Conservation (phyloP, 2,113 vertebrate genomes). For the Aspidoscelis tigris region DNA sequence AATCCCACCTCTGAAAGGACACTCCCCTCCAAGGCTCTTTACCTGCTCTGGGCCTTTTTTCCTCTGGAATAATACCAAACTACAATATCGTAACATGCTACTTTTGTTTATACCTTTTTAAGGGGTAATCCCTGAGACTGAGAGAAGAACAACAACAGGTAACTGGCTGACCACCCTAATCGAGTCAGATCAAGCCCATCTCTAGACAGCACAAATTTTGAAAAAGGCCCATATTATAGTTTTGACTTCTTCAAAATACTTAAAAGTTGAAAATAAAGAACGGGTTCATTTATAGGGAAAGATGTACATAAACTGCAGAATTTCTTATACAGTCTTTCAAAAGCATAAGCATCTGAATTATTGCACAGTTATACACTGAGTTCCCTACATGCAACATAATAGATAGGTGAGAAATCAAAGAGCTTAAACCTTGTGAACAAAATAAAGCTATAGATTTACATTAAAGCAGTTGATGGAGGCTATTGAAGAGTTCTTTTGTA, state of each 20-base stretch:
- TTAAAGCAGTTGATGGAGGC: no score
- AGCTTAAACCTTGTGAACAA: not conserved
- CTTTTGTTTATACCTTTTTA: no score
- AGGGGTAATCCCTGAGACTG: no score
- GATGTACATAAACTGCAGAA: not conserved
- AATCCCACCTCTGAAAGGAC: no score
- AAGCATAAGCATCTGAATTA: not conserved
- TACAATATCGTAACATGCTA: no score
- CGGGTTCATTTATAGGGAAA: not conserved
- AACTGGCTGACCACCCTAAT: no score
- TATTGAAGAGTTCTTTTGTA: no score
- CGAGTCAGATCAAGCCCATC: no score
- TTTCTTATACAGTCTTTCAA: not conserved
- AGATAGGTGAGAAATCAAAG: not conserved
- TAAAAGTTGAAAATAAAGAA: not conserved
- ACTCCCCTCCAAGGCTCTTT: no score
- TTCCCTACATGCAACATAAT: not conserved
- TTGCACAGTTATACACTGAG: not conserved
- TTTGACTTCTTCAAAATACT: not conserved
- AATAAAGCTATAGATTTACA: not conserved
- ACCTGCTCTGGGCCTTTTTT: no score
- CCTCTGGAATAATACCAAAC: no score
- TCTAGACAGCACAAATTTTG: not conserved
- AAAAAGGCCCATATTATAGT: not conserved
- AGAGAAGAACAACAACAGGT: no score